phyloP scores from a whole-genome alignment of 1,140 invertebrate species.

The Tetraneura akinire region DNA sequence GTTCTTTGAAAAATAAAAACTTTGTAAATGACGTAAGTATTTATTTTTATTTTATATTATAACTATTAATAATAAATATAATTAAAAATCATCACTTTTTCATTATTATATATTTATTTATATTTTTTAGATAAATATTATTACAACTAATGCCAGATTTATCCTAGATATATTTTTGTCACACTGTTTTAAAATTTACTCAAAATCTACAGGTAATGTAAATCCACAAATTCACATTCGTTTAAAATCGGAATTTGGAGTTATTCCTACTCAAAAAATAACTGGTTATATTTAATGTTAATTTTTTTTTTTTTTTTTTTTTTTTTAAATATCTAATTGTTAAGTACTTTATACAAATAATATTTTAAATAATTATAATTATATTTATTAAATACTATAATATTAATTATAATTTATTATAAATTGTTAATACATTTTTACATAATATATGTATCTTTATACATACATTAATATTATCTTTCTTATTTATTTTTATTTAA shows the following conservation, averaged over 20 bases:
- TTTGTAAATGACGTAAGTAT: constrained; percentile 64
- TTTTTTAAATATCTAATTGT: neutral
- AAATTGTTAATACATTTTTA: too few relatives aligned
- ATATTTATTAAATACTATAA: neutral
- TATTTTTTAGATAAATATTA: constrained; percentile 32
- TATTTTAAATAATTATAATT: neutral
- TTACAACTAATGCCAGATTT: constrained; percentile 46
- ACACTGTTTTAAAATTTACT: constrained; percentile 36
- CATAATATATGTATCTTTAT: too few relatives aligned
- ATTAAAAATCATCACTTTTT: neutral
- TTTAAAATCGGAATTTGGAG: constrained; percentile 46
- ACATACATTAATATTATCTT: too few relatives aligned
- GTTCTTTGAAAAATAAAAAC: constrained; percentile 64
- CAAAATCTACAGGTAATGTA: constrained; percentile 18
- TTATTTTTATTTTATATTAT: neutral
- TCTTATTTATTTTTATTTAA: too few relatives aligned
- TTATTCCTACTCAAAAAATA: constrained; percentile 49
- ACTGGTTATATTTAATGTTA: constrained; percentile 45
- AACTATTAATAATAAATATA: neutral
- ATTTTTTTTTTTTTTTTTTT: too few relatives aligned
- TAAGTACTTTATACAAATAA: neutral
- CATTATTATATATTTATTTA: constrained; percentile 9
- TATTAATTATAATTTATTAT: neutral
- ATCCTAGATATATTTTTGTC: constrained; percentile 37
- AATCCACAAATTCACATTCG: constrained; percentile 18